Evolutionary conservation across 2,888 invertebrate species (phyloP), one percentile per base, ranked within the genome.

Genomic region (Papilio protenor): DNA sequence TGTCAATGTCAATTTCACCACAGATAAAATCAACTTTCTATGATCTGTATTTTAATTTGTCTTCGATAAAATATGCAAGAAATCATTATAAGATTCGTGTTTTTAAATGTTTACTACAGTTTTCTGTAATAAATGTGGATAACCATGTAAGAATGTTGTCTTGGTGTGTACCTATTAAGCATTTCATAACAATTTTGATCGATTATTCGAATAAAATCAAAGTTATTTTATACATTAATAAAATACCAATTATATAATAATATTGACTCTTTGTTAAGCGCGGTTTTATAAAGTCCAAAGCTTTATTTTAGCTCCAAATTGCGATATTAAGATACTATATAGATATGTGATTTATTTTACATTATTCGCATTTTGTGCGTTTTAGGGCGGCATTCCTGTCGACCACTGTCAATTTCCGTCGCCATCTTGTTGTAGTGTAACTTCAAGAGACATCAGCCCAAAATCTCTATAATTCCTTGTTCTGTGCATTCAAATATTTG

Each of bases 381-480:
- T 64, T 64, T 64, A 23, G 5, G 5, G 27, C 27, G 16, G 23
- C 18, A 61, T 6, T 33, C 14, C 64, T 33, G 33, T 64, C 66
- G 16, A n/a, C 6, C 23, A 21, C 0, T 5, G n/a, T 55, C 55
- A 10, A 10, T n/a, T n/a, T 12, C 66, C 10, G 66, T 40, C 77
- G 57, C 77, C 77, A 77, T 77, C 33, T 77, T 76, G 71, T 61
- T 72, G 75, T 66, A 78, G 78, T 78, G 75, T 75, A 78, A 72
- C 64, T 72, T 64, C 27, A 23, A 23, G 14, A 49, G 45, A 75
- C 16, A 72, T 45, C 49, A 61, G 23, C 16, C 6, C 10, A 11
- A 47, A 73, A 75, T 73, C 75, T 78, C 75, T 78, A 61, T 57
- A 47, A 55, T 78, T 72, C 55, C 47, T 75, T 78, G 78, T 75